Evolutionary conservation across 1,140 invertebrate species (phyloP), one percentile per base, ranked within the genome.

Genomic region (Prorops nasuta): DNA sequence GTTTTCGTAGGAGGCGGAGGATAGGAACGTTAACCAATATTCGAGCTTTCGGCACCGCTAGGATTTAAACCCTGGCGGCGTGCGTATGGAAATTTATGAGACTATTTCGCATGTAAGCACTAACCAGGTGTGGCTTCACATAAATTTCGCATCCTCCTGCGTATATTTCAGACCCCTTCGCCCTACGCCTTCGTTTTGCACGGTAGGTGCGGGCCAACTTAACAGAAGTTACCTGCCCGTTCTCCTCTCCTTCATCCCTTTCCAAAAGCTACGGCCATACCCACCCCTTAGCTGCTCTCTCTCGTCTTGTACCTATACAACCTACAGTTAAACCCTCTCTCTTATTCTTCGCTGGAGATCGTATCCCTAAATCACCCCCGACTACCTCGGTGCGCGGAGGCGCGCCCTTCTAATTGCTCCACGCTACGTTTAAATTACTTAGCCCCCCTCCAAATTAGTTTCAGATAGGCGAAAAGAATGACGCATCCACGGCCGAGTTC

Each of bases 81-180:
- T 67, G 54, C 56, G 65, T 69, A 74, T 73, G 66, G 60, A 73
- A 77, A 77, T 77, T 77, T 77, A 74, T 67, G 69, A 69, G 67
- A 69, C 71, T 71, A 73, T 74, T 72, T 70, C 66, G 71, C 68
- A 66, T 71, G 70, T 71, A 72, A 71, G 74, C 72, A 72, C 71
- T 74, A 75, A 77, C 72, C 72, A 75, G 72, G 72, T 75, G 72
- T 74, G 72, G 72, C 74, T 75, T 72, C 64, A 68, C 72, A 77
- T 77, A 77, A 77, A 77, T 77, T 74, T 70, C 61, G 46, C 71
- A 74, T 75, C 64, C 72, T 67, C 58, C 63, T 61, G 70, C 69
- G 54, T 62, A 74, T 76, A 76, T 76, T 76, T 75, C 69, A 76
- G 67, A 56, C 60, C 58, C 60, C 54, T 50, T 10, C 55, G 50